A percentile compares a stretch with the other conserved stretches of the same genome.
Evolutionary conservation across 2,888 invertebrate species (phyloP).

Genomic region (Cloeon dipterum): DNA sequence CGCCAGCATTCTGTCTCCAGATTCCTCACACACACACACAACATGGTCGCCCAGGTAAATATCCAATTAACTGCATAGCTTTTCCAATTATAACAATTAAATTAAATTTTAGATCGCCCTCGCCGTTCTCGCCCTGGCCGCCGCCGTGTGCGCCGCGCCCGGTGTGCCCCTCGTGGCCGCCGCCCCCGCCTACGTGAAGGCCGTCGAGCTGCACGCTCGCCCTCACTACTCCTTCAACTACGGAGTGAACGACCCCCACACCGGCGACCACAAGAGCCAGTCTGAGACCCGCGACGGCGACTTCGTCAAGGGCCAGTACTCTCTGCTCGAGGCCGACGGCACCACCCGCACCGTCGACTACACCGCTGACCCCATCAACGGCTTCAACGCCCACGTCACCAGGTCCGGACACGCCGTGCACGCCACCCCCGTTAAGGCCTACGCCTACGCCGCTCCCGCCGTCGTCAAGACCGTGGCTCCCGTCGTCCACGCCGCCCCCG

Average conservation of each 20-base stretch:
- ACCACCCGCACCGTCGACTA: conserved; percentile 1
- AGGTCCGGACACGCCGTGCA: conserved; percentile 1
- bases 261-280: conserved; percentile 1
- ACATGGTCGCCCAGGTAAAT: too few species aligned
- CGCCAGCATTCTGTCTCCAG: too few species aligned
- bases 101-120: too few species aligned
- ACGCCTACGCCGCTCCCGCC: too few species aligned
- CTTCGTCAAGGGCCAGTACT: conserved; percentile 1
- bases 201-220: not conserved
- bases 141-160: not conserved
- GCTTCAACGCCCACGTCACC: conserved; percentile 1
- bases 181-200: not conserved
- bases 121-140: not conserved
- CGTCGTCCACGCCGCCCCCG: not conserved
- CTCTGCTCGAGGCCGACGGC: not conserved
- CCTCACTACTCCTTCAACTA: not conserved
- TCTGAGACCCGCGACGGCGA: not conserved
- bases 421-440: conserved; percentile 1
- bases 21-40: too few species aligned
- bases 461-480: not conserved
- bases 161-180: not conserved
- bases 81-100: too few species aligned
- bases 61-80: too few species aligned
- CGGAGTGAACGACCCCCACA: conserved; percentile 1
- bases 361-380: not conserved